Percentiles rank a stretch among this genome's conserved stretches.
phyloP scores from a whole-genome alignment of 2,797 vertebrate species.

The Aeoliscus strigatus region DNA sequence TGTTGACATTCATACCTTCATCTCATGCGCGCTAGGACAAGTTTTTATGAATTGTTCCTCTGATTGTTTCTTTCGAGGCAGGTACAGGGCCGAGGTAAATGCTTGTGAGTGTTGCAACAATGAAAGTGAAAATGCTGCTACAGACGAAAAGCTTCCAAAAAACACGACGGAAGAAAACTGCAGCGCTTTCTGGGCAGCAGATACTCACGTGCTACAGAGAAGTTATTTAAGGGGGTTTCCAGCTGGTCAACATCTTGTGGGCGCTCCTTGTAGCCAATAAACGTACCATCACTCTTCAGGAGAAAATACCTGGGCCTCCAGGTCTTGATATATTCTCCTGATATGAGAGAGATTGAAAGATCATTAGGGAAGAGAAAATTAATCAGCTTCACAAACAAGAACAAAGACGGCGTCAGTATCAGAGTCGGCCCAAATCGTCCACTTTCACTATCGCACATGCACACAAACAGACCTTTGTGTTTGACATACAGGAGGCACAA shows the following conservation, averaged over 20 bases:
- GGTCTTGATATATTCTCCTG: slow-evolving; percentile 98
- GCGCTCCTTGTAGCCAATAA: slow-evolving; percentile 96
- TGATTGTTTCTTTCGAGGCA: slow-evolving; percentile 6
- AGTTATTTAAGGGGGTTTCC: slow-evolving; percentile 97
- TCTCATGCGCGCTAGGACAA: background rate
- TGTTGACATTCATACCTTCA: slow-evolving; percentile 1
- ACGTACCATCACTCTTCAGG: slow-evolving; percentile 92
- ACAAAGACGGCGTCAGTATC: no score
- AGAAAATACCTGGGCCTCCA: slow-evolving; percentile 97
- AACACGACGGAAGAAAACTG: slow-evolving; percentile 27
- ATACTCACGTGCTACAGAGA: slow-evolving; percentile 96
- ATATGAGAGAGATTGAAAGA: slow-evolving; percentile 35
- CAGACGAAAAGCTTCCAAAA: slow-evolving; percentile 31
- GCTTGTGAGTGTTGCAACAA: slow-evolving; percentile 12
- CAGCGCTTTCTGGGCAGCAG: slow-evolving; percentile 42
- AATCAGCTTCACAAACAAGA: slow-evolving; percentile 5
- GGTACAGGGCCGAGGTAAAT: background rate
- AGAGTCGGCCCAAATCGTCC: no score
- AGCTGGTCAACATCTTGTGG: slow-evolving; percentile 94
- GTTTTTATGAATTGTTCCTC: background rate
- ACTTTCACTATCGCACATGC: no score
- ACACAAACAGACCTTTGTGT: no score
- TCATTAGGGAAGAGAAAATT: slow-evolving; percentile 4
- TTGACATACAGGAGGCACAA: slow-evolving; percentile 19
- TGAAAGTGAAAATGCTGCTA: slow-evolving; percentile 21